Base-by-base conservation (phyloP, 2,888 invertebrate genomes). In the Pheosia tremula region DNA sequence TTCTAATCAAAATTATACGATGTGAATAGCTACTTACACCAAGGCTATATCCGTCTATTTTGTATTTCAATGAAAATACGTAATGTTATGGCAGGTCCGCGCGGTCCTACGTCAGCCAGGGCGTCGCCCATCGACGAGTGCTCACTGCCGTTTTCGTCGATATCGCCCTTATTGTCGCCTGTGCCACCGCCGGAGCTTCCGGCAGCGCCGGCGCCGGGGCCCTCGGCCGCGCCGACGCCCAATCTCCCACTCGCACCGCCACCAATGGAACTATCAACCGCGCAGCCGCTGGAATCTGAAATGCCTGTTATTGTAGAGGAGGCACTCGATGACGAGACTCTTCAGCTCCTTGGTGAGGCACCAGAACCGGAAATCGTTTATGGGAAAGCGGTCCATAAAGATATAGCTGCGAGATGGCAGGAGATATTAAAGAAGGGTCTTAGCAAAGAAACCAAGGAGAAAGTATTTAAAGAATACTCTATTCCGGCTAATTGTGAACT, bases 371-470 rank as follows among this genome's bases (percentile, higher is more conserved):
- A 60, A 8, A 38, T 37, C 1, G 5, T n/a, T 4, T 36, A 60
- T 9, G 63, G 63, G 11, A 58, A 58, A 41, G 4, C 45, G 11
- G 54, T 63, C 3, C 63, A 63, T 41, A 60, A 63, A 50, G 57
- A 60, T 13, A 52, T 63, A 13, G 60, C 60, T 9, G 3, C 43
- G 10, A 13, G 63, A 43, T 63, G 60, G 57, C 58, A 63, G n/a
- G 58, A 60, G 4, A n/a, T 63, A 11, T n/a, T 60, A 1, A 10
- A 4, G 4, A 63, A 63, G 5, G 63, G 59, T 3, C 47, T 63
- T 5, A 4, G 43, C 4, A 63, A 57, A 11, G 63, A 63, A 3
- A 37, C 11, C 0, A 57, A 57, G 13, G 49, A 63, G 4, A 54
- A 53, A 11, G 9, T 62, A 3, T 24, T 37, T 1, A 43, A 57